Conservation (phyloP, 2,888 invertebrate genomes). For the Ommatoiulus sabulosus region DNA sequence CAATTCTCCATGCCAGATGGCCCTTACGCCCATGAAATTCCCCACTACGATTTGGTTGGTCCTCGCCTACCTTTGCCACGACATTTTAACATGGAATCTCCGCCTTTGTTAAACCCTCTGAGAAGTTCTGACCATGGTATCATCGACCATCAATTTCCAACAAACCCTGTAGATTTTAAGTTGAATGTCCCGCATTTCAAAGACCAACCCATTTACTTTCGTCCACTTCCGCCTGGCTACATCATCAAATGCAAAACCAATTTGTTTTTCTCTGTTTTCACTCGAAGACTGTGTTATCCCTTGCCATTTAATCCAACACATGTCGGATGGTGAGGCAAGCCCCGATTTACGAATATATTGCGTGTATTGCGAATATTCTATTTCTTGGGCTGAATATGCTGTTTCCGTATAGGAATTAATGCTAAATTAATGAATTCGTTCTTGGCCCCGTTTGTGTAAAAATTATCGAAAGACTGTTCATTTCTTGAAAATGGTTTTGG, state of each 20-base stretch:
- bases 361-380: too few species aligned
- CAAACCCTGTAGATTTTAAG: not conserved
- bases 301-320: slow-evolving; percentile 23
- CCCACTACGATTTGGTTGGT: not conserved
- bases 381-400: too few species aligned
- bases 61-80: not conserved
- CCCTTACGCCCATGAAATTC: not conserved
- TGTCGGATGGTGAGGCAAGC: not conserved
- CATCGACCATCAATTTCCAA: not conserved
- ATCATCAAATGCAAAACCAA: not conserved
- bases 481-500: too few species aligned
- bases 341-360: too few species aligned
- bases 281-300: not conserved
- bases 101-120: not conserved
- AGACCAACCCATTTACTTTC: not conserved
- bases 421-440: too few species aligned
- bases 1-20: not conserved
- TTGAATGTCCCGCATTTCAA: not conserved
- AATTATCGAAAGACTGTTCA: too few species aligned
- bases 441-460: too few species aligned
- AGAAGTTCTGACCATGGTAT: not conserved
- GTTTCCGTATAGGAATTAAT: too few species aligned
- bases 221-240: slow-evolving; percentile 2
- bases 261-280: not conserved
- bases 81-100: not conserved